Base-by-base conservation (phyloP, 2,888 invertebrate genomes). In the Microctonus aethiopoides region DNA sequence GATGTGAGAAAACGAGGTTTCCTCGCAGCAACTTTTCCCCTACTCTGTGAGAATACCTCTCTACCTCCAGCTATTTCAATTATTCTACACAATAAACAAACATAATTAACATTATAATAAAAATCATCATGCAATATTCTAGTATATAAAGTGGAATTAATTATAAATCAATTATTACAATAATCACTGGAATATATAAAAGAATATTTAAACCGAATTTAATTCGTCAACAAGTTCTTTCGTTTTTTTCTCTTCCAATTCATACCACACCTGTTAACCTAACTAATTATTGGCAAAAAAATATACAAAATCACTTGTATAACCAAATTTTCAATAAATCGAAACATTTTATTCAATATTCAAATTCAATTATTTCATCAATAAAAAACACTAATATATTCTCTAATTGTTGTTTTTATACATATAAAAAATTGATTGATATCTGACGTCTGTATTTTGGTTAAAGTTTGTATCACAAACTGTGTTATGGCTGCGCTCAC, bases 31-130 rank as follows among this genome's bases (percentile, higher is more conserved):
- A 86, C 86, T 87, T 94, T 93, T 81, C 92, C 92, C 80, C 94
- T 89, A 86, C 94, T 94, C 86, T 94, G 93, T 51, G 94, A 94
- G 87, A 93, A 94, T 74, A 95, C 90, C 87, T 95, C 95, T 71
- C 94, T 90, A 72, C 95, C 95, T 78, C 95, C 95, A 67, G 95
- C 95, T 80, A 92, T 91, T 87, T 92, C 91, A 81, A 92, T 91
- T 85, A 93, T 93, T 86, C 91, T 90, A 72, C n/a, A 60, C 29
- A 63, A 67, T 34, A 41, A 41, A 29, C 6, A 52, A 29, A 64
- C 41, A 57, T 39, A 13, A 16, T 20, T 68, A 52, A n/a, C 62
- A 36, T 29, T 7, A 72, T 11, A 72, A 67, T 65, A 52, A 34
- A n/a, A 11, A 34, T n/a, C 10, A 36, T 13, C 22, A 24, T 54